Evolutionary conservation across 2,113 vertebrate genomes (phyloP), one percentile per base, ranked within the genome.

Genomic region (Tinamus guttatus): DNA sequence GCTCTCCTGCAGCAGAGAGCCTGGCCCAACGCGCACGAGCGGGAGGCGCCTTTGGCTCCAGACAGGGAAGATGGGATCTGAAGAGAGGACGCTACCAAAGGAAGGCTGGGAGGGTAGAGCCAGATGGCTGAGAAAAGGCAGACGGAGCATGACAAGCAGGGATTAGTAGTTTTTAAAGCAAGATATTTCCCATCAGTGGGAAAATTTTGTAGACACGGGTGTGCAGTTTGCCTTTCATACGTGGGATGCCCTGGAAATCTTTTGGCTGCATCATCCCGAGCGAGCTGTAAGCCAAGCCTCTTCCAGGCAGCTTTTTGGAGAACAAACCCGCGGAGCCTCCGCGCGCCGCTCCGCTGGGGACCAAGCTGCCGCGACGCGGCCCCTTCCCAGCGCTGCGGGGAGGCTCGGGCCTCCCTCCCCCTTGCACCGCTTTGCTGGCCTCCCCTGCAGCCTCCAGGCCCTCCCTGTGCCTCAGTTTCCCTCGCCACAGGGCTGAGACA

Each of bases 31-130:
- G 89, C 68, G 5, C 73, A 70, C 20, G 75, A 67, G 90, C 87
- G 85, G 91, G 68, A 90, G 64, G 9, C 75, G 83, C 51, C 0
- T 3, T 74, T 90, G 85, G 69, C 73, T 93, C 85, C 83, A 93
- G 90, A 94, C 94, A 94, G 90, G 94, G 81, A 80, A 82, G 92
- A 82, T 80, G 93, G 63, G 19, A 94, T 78, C 58, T 92, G 58
- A 68, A 82, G 68, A 65, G 60, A 71, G 43, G n/a, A 64, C 40
- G 68, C 43, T 36, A 81, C 60, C 38, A 92, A 92, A 96, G 74
- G 17, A 84, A 78, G 65, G 32, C 24, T 90, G 73, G 56, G 56
- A 96, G 32, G 60, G 24, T 38, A 71, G 87, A 87, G 47, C 47
- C 59, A 70, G 91, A 91, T 49, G 58, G 80, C 49, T 94, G 91